Evolutionary conservation across 2,113 vertebrate genomes (phyloP).

Genomic region (Gymnogyps californianus): DNA sequence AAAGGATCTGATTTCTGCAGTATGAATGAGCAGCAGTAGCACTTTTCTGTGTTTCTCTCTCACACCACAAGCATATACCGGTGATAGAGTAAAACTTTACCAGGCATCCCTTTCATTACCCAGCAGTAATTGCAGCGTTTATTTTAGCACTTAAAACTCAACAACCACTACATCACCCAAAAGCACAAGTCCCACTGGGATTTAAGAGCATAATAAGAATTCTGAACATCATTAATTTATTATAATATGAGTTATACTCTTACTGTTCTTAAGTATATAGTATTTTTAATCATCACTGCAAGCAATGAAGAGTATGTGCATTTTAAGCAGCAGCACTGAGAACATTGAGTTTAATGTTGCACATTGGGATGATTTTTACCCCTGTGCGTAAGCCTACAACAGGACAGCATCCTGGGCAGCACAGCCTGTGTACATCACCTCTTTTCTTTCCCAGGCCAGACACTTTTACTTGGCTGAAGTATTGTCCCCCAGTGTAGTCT

Average conservation of each 20-base stretch:
- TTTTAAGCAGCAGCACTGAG: background rate
- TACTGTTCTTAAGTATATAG: background rate
- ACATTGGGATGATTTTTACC: background rate
- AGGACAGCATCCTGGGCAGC: background rate
- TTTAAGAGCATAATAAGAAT: background rate
- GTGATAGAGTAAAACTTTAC: background rate
- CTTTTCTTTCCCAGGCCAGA: background rate
- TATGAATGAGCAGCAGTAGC: background rate
- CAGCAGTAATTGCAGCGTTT: background rate
- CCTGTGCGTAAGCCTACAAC: background rate
- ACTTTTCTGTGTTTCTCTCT: background rate
- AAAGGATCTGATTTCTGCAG: background rate
- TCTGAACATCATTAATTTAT: background rate
- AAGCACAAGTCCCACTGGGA: background rate
- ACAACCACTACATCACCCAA: background rate
- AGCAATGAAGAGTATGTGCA: background rate
- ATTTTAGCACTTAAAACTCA: background rate
- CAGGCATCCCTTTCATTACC: background rate
- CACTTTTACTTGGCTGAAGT: background rate
- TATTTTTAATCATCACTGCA: background rate
- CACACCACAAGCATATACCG: background rate
- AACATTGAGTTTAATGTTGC: background rate
- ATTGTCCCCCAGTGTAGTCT: accelerated
- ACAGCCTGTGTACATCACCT: background rate
- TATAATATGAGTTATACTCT: background rate